Percentiles rank a stretch among this genome's conserved stretches.
These are phyloP conservation scores for Pachydiplax longipennis DNA, from an alignment of 2,888 invertebrate genomes.

Conservation along the genomic window DNA sequence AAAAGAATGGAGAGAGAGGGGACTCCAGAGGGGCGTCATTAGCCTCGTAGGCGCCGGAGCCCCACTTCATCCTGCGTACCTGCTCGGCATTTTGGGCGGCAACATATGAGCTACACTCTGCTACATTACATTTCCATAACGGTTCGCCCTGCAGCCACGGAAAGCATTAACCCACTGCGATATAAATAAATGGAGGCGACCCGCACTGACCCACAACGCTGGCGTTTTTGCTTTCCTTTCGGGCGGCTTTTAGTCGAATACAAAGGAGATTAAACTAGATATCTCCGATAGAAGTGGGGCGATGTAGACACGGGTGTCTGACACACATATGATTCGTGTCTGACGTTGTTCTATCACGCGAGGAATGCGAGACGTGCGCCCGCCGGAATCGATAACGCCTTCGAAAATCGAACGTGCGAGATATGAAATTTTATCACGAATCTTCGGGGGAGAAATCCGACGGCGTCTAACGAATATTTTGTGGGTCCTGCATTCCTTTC, in stretches of 20 bases:
- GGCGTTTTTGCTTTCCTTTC: background rate
- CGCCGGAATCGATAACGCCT: background rate
- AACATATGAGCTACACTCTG: background rate
- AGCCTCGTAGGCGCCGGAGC: background rate
- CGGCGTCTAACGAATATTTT: too few species aligned
- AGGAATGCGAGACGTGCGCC: background rate
- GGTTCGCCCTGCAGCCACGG: background rate
- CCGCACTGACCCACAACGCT: background rate
- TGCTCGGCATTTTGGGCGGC: background rate
- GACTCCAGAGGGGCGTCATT: background rate
- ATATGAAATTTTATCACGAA: background rate
- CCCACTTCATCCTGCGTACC: background rate
- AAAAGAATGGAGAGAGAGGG: background rate
- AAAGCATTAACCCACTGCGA: background rate
- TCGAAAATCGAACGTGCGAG: background rate
- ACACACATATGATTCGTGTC: background rate
- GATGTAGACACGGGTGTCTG: background rate
- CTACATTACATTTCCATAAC: conserved; percentile 42
- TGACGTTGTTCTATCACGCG: background rate
- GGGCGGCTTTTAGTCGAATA: background rate
- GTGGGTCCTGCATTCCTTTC: too few species aligned
- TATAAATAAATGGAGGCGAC: background rate
- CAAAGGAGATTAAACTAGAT: background rate
- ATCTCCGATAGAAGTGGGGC: background rate
- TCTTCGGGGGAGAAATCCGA: background rate